Evolutionary conservation across 2,113 vertebrate species (phyloP).

Genomic region (Emydocephalus ijimae): DNA sequence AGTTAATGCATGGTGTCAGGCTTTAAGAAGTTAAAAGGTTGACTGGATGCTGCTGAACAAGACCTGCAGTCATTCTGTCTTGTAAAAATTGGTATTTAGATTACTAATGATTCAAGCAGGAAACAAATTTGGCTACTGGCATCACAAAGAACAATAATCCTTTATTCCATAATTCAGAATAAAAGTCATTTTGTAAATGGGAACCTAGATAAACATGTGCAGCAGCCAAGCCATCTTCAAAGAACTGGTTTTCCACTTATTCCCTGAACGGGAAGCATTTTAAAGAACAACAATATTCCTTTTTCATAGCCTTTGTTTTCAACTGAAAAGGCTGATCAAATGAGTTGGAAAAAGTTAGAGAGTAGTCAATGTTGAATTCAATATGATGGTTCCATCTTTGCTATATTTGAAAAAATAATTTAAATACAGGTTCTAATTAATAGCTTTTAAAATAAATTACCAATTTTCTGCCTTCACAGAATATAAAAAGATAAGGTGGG

Average conservation of each 20-base stretch:
- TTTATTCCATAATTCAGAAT: background rate
- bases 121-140: background rate
- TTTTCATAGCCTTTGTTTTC: background rate
- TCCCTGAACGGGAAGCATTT: background rate
- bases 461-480: background rate
- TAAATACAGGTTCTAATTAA: background rate
- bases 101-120: background rate
- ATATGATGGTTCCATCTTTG: background rate
- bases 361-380: background rate
- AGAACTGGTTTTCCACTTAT: background rate
- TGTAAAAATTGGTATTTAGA: conserved; percentile 6
- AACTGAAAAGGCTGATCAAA: background rate
- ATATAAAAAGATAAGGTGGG: background rate
- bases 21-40: conserved; percentile 27
- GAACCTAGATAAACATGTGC: background rate
- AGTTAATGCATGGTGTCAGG: conserved; percentile 20
- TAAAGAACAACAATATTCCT: background rate
- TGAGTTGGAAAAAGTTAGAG: background rate
- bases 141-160: background rate
- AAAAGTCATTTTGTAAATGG: background rate
- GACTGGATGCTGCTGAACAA: background rate
- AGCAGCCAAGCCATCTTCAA: background rate
- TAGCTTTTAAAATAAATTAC: background rate
- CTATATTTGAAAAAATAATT: background rate
- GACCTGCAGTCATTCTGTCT: conserved; percentile 4